Base-by-base conservation (phyloP, 2,888 invertebrate species). In the Epinotia ramella region DNA sequence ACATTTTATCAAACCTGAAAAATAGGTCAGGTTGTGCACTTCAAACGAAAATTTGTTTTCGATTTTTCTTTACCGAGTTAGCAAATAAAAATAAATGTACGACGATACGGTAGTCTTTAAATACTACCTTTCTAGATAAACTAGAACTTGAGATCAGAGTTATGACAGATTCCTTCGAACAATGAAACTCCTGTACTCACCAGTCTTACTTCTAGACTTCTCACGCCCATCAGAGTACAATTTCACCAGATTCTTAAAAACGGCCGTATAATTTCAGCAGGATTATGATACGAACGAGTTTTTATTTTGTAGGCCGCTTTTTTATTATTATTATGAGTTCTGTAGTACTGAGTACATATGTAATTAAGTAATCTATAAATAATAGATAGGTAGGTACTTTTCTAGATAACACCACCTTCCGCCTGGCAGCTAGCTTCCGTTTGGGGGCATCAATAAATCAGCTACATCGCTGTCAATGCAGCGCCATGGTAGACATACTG, bases 91-190 rank as follows among this genome's bases (percentile, higher is more conserved):
- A 40, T 40, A 40, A 9, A 40, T 40, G 9, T 40, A 40, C 40
- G 0, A 40, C 40, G 12, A 13, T 46, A 4, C 13, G n/a, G n/a
- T 46, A 2, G 7, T n/a, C 53, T 53, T 53, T n/a, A 53, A 40
- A 53, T 6, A 53, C 63, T 56, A 63, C 40, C n/a, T 11, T 24
- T 63, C 63, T 11, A 68, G 68, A 69, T 67, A 57, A 73, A 73
- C 63, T 68, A 63, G 68, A 63, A 44, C 49, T 33, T 6, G 33
- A 49, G 18, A 24, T 56, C 24, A 7, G 28, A 56, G 62, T 56
- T 73, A 73, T 53, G 62, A 57, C 62, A 33, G 68, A 73, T 73
- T 62, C 53, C 63, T 57, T 53, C 28, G 46, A 69, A 69, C 68
- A 73, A 73, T 73, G 68, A 73, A 73, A 73, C 73, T 69, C 68